Evolutionary conservation across 2,797 vertebrate species (phyloP), one percentile per base, ranked within the genome.

Genomic region (Sebastes miniatus): DNA sequence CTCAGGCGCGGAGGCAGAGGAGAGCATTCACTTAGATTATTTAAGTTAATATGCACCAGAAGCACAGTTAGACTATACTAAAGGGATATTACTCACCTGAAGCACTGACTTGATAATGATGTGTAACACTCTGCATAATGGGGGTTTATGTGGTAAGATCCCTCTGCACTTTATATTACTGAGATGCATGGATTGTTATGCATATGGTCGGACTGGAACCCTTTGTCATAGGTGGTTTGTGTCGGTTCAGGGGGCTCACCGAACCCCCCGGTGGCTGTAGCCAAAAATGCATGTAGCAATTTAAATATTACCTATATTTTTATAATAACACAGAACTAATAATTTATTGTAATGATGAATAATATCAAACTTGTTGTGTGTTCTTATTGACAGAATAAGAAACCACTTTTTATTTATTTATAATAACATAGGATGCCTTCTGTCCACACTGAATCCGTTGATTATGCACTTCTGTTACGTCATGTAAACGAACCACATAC

Each of bases 21-120:
- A 62, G 43, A 18, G 58, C 18, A 14, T 69, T 76, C 54, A 71
- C 22, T 70, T 62, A 61, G 47, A 77, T 84, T 76, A 69, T 79
- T 84, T 77, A 63, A 58, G 39, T 65, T 66, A 69, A 83, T 83
- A 67, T 80, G 76, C 27, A 76, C 69, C 43, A 68, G 64, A 76
- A 71, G 77, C 69, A 36, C 39, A 79, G 39, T 77, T 84, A 63
- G 57, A 27, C 16, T 50, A 27, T 27, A 67, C 16, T 54, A 64
- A 62, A 85, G 31, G 24, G 56, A 68, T 72, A 56, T 73, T 80
- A 62, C 16, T 68, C 18, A 80, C 29, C 63, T 67, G 14, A 61
- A 87, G 72, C 65, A 66, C 24, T 34, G 56, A 32, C 56, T 76
- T 68, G n/a, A 75, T 77, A 47, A 64, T 74, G 67, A n/a, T 57